phyloP scores from a whole-genome alignment of 2,797 vertebrate genomes.

The Characodon lateralis region DNA sequence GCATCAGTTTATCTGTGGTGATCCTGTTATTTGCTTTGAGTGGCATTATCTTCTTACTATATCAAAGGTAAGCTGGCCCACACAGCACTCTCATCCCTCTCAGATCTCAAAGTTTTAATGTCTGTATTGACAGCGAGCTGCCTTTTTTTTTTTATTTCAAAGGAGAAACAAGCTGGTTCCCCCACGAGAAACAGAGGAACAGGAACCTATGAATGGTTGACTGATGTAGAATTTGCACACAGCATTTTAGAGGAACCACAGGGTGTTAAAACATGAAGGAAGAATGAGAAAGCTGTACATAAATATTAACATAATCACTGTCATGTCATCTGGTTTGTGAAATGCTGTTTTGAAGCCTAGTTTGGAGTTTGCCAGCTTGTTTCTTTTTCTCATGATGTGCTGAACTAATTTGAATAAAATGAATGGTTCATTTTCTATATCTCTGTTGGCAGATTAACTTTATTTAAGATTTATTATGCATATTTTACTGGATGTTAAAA shows the following conservation, averaged over 20 bases:
- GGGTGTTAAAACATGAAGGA: neutral
- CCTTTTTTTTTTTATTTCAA: neutral
- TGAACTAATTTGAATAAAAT: neutral
- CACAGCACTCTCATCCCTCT: neutral
- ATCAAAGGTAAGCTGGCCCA: neutral
- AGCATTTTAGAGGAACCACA: neutral
- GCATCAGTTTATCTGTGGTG: neutral
- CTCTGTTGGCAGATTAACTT: neutral
- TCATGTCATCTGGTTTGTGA: neutral
- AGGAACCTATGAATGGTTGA: neutral
- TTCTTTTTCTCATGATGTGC: neutral
- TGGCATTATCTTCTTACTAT: neutral
- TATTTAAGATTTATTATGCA: no score
- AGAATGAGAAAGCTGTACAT: neutral
- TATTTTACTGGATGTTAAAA: neutral
- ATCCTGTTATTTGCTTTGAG: neutral
- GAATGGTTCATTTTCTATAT: neutral
- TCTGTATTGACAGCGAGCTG: neutral
- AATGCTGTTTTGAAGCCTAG: neutral
- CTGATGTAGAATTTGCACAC: neutral
- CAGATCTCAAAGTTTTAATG: neutral
- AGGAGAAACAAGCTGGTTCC: neutral
- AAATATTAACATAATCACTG: neutral
- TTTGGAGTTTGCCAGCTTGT: neutral
- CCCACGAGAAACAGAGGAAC: neutral